phyloP scores from a whole-genome alignment of 2,888 invertebrate genomes.

The Hydroisotoma schaefferi region DNA sequence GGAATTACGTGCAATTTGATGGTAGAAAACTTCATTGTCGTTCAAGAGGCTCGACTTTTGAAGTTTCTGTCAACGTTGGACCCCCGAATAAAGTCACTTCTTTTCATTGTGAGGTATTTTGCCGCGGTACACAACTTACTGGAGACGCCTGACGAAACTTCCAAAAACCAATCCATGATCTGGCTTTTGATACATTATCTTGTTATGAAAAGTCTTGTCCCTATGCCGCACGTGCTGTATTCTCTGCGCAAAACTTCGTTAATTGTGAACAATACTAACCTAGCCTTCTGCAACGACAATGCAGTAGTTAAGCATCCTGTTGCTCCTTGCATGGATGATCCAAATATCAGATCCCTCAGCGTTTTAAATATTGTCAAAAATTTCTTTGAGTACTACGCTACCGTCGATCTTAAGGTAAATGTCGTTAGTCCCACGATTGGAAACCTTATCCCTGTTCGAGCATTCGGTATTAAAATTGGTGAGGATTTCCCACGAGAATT shows the following conservation, averaged over 20 bases:
- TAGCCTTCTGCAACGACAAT: conserved; percentile 21
- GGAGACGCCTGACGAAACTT: conserved; percentile 25
- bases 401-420: conserved; percentile 11
- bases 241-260: conserved; percentile 5
- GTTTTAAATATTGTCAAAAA: conserved; percentile 18
- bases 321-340: conserved; percentile 19
- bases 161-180: conserved; percentile 21
- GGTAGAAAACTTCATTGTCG: conserved; percentile 23
- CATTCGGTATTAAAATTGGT: conserved; percentile 11
- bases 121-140: conserved; percentile 25
- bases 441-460: conserved; percentile 23
- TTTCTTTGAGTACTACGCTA: conserved; percentile 19
- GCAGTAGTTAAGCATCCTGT: conserved; percentile 15
- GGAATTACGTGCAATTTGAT: conserved; percentile 22
- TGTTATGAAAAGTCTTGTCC: conserved; percentile 21
- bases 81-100: conserved; percentile 12
- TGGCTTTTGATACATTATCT: conserved; percentile 21
- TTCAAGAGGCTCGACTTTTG: conserved; percentile 26
- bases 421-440: conserved; percentile 24
- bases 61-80: conserved; percentile 26
- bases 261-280: conserved; percentile 19
- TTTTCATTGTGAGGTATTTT: conserved; percentile 17
- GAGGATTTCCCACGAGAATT: conserved; percentile 21
- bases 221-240: conserved; percentile 16
- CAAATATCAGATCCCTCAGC: conserved; percentile 18